These are phyloP conservation scores for Melieria picta DNA, from an alignment of 2,888 invertebrate species.

Conservation along the genomic window DNA sequence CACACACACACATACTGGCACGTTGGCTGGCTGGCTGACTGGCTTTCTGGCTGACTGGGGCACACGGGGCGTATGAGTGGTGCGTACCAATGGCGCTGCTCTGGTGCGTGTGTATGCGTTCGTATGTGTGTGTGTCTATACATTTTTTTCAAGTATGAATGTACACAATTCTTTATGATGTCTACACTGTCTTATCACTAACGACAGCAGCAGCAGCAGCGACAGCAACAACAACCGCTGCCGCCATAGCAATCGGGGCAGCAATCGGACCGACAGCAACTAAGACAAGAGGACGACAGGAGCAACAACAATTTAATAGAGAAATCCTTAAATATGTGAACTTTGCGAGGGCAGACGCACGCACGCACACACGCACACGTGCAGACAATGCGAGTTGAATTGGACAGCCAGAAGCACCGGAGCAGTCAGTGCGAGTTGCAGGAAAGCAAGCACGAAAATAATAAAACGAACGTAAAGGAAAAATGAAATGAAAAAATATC, in stretches of 20 bases:
- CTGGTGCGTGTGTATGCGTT: neutral
- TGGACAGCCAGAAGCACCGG: neutral
- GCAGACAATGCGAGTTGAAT: neutral
- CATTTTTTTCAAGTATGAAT: slow-evolving; percentile 6
- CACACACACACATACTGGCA: neutral
- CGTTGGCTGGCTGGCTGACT: neutral
- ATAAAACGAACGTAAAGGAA: slow-evolving; percentile 6
- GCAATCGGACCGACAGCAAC: neutral
- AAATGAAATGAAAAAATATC: slow-evolving; percentile 8
- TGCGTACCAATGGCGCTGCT: neutral
- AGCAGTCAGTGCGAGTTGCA: neutral
- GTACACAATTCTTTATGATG: slow-evolving; percentile 19
- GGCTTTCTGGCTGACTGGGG: too few species aligned
- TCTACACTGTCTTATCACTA: slow-evolving; percentile 30
- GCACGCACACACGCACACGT: neutral
- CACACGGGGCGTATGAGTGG: too few species aligned
- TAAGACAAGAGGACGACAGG: neutral
- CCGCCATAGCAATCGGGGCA: neutral
- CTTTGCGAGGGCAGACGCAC: neutral
- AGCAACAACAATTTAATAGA: slow-evolving; percentile 28
- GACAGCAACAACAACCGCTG: neutral
- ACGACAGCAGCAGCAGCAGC: slow-evolving; percentile 11
- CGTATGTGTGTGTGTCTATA: slow-evolving; percentile 1
- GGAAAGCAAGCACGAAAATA: slow-evolving; percentile 3
- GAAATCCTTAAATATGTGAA: slow-evolving; percentile 19